Evolutionary conservation across 2,888 invertebrate species (phyloP).

Genomic region (Leucophenga montana): DNA sequence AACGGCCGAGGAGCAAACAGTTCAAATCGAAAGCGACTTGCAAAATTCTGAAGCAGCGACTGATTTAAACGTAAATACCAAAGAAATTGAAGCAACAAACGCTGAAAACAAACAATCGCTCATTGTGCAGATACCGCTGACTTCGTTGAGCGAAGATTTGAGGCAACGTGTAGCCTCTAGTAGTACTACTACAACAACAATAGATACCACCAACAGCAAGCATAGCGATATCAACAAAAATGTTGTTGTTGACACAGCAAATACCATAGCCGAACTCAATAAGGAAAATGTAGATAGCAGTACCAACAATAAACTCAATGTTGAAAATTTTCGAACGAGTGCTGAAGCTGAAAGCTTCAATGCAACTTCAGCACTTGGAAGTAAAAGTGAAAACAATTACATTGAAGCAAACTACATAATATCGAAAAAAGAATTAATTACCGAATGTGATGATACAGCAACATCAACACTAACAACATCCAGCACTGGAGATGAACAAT

Average conservation of each 20-base stretch:
- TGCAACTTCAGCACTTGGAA: slow-evolving; percentile 57
- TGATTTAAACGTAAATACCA: no score
- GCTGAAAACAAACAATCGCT: slow-evolving; percentile 23
- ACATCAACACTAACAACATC: slow-evolving; percentile 17
- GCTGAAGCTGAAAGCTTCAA: slow-evolving; percentile 65
- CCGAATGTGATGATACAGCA: neutral
- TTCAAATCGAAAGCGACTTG: no score
- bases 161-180: slow-evolving; percentile 46
- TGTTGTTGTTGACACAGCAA: neutral
- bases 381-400: slow-evolving; percentile 17
- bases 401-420: slow-evolving; percentile 51
- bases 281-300: slow-evolving; percentile 12
- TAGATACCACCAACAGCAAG: neutral
- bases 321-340: slow-evolving; percentile 61
- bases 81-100: neutral
- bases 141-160: slow-evolving; percentile 46
- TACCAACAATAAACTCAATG: slow-evolving; percentile 51
- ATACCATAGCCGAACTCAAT: neutral
- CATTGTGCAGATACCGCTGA: slow-evolving; percentile 55
- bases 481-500: no score
- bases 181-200: neutral
- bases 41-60: no score
- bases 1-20: no score
- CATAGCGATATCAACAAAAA: no score
- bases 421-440: neutral